Base-by-base conservation (phyloP, 2,888 invertebrate species). In the Drosophila nr. perissopoda region DNA sequence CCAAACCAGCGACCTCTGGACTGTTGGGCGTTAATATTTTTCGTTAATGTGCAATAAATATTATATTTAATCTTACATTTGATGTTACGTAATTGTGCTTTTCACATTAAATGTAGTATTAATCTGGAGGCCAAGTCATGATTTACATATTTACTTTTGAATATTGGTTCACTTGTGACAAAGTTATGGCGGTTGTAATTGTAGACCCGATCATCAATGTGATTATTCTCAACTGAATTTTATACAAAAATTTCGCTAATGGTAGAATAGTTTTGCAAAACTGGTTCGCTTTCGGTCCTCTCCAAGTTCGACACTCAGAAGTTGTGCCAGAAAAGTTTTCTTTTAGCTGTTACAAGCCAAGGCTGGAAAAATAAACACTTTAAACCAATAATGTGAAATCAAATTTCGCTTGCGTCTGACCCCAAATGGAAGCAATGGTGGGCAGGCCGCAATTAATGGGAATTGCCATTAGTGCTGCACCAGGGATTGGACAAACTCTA, bases 381-480 rank as follows among this genome's bases (percentile, higher is more conserved):
- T 34, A 52, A 68, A 16, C 42, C 61, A 62, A 59, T 70, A 27
- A 46, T 66, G 42, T 79, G 46, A 67, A 67, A 69, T 61, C 42
- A 64, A 61, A 40, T 52, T 59, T 34, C 7, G 7, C 36, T 25
- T 53, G 57, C 2, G 25, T 51, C 5, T 18, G 52, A 25, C 25
- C 27, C 21, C 16, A 8, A 54, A 25, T 29, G 31, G 27, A 51
- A 42, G 60, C 57, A 65, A 54, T 57, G 49, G 27, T 46, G 53
- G 56, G 40, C 10, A 38, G n/a, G 38, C n/a, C 31, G 51, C 63
- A 81, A 77, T 78, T 79, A 79, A 79, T 79, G 74, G 48, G 58
- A 54, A 34, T 61, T 38, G 63, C 79, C 69, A 79, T 79, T 79
- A 81, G 79, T 40, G 58, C 60, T 61, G 51, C 7, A 42, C 36